These are phyloP conservation scores for Microtus richardsoni DNA, from an alignment of 2,113 vertebrate genomes.

Conservation along the genomic window DNA sequence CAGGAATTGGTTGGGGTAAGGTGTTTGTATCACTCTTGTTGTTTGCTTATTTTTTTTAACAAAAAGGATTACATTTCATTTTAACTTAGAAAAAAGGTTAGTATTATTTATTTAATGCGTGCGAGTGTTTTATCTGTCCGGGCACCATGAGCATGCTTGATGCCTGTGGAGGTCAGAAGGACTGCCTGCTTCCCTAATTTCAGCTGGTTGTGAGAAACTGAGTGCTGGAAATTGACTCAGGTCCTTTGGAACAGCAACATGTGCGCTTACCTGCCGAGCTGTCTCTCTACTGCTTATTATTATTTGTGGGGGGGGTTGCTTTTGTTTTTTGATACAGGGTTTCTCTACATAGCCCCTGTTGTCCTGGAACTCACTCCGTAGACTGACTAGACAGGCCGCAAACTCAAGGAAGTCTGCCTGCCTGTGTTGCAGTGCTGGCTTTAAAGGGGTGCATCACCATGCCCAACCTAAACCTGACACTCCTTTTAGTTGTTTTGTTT, in stretches of 20 bases:
- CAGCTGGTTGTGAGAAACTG: not conserved
- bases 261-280: too few relatives aligned
- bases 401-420: not conserved
- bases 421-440: not conserved
- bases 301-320: not conserved
- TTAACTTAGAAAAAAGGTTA: not conserved
- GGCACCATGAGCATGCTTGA: too few relatives aligned
- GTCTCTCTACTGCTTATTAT: not conserved
- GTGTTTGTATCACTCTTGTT: not conserved
- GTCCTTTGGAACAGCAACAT: not conserved
- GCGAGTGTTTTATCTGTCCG: not conserved
- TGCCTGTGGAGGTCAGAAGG: not conserved
- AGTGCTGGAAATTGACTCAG: not conserved
- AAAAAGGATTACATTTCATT: slow-evolving; percentile 32
- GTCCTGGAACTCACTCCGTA: not conserved
- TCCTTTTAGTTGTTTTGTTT: too few relatives aligned
- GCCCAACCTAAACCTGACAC: not conserved
- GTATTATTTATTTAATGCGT: not conserved
- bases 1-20: not conserved
- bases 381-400: not conserved
- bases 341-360: not conserved
- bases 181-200: not conserved
- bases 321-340: not conserved
- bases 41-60: not conserved
- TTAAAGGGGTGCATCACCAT: not conserved